A percentile compares a stretch with the other conserved stretches of the same genome.
Evolutionary conservation across 2,888 invertebrate genomes (phyloP).

Genomic region (Drosophila paranaensis): DNA sequence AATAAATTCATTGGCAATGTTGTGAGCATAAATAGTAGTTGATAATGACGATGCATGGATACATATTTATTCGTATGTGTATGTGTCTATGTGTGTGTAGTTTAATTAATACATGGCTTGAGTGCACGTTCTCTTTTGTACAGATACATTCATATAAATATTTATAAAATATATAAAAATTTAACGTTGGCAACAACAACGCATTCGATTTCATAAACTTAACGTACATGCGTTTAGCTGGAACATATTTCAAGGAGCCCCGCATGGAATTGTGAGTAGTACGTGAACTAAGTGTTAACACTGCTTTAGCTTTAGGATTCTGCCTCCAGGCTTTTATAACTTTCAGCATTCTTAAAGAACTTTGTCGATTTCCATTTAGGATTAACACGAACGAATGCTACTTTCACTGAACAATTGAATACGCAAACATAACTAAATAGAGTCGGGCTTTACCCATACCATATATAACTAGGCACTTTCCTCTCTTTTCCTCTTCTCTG

Average conservation of each 20-base stretch:
- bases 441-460: neutral
- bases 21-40: slow-evolving; percentile 35
- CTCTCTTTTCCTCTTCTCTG: neutral
- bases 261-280: slow-evolving; percentile 21
- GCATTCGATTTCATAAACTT: slow-evolving; percentile 59
- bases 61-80: slow-evolving; percentile 1
- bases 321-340: neutral
- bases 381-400: neutral
- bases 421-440: slow-evolving; percentile 5
- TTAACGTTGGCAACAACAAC: slow-evolving; percentile 53
- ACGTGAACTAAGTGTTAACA: slow-evolving; percentile 4
- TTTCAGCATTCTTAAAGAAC: neutral
- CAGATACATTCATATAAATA: slow-evolving; percentile 56
- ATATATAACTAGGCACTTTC: slow-evolving; percentile 30
- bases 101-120: slow-evolving; percentile 33
- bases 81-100: neutral
- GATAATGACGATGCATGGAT: slow-evolving; percentile 34
- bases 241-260: slow-evolving; percentile 28
- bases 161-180: slow-evolving; percentile 69
- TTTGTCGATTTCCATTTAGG: neutral
- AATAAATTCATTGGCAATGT: slow-evolving; percentile 44
- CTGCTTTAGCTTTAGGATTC: neutral
- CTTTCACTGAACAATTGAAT: slow-evolving; percentile 5
- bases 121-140: slow-evolving; percentile 21
- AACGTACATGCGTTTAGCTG: slow-evolving; percentile 53